These are phyloP conservation scores for Porphyrio hochstetteri DNA, from an alignment of 2,113 vertebrate genomes.

Conservation along the genomic window DNA sequence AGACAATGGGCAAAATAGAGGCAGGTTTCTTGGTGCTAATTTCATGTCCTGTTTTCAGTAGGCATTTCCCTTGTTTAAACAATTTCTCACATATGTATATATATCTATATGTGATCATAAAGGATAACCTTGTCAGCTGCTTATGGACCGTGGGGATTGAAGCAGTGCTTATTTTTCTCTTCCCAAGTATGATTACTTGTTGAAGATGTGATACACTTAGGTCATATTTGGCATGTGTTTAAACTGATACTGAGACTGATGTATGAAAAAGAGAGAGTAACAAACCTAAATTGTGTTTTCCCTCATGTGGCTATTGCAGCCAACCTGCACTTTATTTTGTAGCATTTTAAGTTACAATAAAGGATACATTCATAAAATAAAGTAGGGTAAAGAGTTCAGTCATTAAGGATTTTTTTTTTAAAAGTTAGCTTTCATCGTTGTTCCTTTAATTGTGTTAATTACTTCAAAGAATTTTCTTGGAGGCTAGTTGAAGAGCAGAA, in stretches of 20 bases:
- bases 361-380: not conserved
- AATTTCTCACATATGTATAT: not conserved
- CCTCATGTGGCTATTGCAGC: constrained; percentile 6
- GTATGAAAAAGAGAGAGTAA: not conserved
- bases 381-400: constrained; percentile 13
- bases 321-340: constrained; percentile 33
- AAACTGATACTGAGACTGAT: not conserved
- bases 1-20: not conserved
- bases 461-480: not conserved
- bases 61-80: not conserved
- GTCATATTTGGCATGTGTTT: constrained; percentile 30
- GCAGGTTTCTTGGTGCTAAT: not conserved
- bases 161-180: not conserved
- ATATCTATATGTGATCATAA: not conserved
- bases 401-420: not conserved
- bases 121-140: not conserved
- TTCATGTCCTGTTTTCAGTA: not conserved
- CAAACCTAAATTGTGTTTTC: not conserved
- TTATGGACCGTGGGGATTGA: not conserved
- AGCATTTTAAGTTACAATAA: not conserved
- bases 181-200: not conserved
- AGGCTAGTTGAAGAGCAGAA: not conserved
- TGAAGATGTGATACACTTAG: constrained; percentile 32
- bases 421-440: not conserved
- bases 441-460: constrained; percentile 48